Evolutionary conservation across 2,113 vertebrate genomes (phyloP), one percentile per base, ranked within the genome.

Genomic region (Acinonyx jubatus): DNA sequence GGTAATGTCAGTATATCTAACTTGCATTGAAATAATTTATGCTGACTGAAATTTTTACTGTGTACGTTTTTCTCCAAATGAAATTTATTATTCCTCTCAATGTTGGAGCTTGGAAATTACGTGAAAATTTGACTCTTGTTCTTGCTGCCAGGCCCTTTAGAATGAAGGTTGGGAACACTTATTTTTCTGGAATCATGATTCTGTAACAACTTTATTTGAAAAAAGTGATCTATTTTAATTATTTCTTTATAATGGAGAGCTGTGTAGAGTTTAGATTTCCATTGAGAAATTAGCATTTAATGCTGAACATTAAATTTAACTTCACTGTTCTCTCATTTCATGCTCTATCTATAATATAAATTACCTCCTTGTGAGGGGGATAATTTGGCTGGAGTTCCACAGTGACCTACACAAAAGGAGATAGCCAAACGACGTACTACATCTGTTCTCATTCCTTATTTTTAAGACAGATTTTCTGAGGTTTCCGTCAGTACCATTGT

Each of bases 261-360:
- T 82, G 85, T 63, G 68, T 23, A 19, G 74, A 96, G 71, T 96
- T 89, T 68, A 66, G 7, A 73, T 91, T 94, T 84, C 74, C n/a
- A 63, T 66, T 63, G 45, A 84, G 52, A 89, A 82, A 25, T 91
- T 48, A 93, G 36, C 31, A 79, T 91, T 90, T 89, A 93, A 66
- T 90, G 65, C 6, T 80, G 61, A 95, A 63, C n/a, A 85, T 65
- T 79, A 79, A 87, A 57, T 89, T 23, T 91, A 31, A 79, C 69
- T 93, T 68, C 82, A 45, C 4, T 89, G 0, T 86, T 86, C 10
- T 84, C 41, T 82, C 19, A 50, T 88, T 89, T 94, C 83, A 83
- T 83, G 13, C 5, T 66, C 45, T 89, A 1, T 68, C 7, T 52
- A 21, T 92, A 76, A 79, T 63, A 33, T 27, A 71, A 27, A 92